Conservation (phyloP, 2,797 vertebrate genomes). For the Pangasius larnaudii region DNA sequence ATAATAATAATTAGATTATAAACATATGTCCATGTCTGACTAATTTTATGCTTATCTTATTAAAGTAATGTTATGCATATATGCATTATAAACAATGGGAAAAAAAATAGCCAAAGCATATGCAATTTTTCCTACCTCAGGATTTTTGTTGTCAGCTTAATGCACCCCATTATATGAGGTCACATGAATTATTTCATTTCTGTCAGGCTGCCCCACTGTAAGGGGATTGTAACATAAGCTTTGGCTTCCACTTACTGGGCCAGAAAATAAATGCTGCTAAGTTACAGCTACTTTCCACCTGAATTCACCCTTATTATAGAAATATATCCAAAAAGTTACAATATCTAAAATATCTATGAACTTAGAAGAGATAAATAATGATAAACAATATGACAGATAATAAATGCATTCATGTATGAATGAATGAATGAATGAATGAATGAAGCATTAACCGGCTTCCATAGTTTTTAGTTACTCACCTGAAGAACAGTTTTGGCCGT, state of each 20-base stretch:
- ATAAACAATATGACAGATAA: neutral
- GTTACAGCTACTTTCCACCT: neutral
- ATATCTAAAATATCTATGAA: neutral
- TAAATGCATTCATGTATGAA: too few relatives aligned
- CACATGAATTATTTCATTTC: neutral
- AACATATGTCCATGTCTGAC: neutral
- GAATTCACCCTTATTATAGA: neutral
- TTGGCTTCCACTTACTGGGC: neutral
- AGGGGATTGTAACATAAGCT: neutral
- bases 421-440: neutral
- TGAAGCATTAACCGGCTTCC: neutral
- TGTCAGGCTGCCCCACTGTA: neutral
- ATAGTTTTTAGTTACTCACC: constrained; percentile 74
- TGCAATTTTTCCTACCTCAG: neutral
- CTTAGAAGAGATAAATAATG: neutral
- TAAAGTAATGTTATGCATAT: too few relatives aligned
- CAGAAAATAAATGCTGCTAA: neutral
- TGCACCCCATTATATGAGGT: neutral
- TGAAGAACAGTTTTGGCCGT: constrained; percentile 89
- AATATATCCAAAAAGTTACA: neutral
- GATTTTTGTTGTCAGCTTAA: neutral
- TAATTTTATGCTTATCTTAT: too few relatives aligned
- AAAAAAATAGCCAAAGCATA: neutral
- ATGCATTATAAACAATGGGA: too few relatives aligned
- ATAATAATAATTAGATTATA: neutral